Evolutionary conservation across 92 coral and sea anemone genomes (phyloP), one percentile per base, ranked within the genome.

Genomic region (Porites rus): DNA sequence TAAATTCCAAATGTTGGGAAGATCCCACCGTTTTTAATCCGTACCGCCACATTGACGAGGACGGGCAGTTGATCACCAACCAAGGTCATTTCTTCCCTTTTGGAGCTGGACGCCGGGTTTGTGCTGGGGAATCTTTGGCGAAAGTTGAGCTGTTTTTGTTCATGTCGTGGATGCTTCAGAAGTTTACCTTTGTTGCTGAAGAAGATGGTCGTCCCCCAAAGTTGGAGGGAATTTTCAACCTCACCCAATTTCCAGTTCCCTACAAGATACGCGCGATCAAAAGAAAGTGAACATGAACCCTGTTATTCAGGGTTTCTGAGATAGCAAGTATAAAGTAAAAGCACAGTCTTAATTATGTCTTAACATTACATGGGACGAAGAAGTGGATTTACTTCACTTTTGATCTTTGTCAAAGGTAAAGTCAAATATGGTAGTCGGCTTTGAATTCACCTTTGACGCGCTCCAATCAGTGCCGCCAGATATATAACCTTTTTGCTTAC

Each of bases 21-120:
- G 72, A 61, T 80, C 92, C 92, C 52, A 54, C 58, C 19, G 82
- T 77, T 14, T 56, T 56, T 56, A 56, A 56, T 56, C 61, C 61
- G 11, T 56, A 56, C 61, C 61, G 61, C 16, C 80, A 86, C 86
- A 87, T 89, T 6, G 76, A 79, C 16, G 43, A 54, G 2, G 22
- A 59, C n/a, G 82, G 65, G 7, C 16, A 18, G 46, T 17, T 78
- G 72, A 25, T 51, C 52, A 61, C 77, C 31, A 84, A 77, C 31
- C 59, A 25, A 31, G 52, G 69, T 7, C 25, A 74, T 51, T 14
- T 89, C 59, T 52, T 69, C n/a, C 86, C 89, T 0, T 89, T 89
- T 56, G 89, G 86, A 24, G 92, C 92, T 14, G 92, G 92, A 12
- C 60, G 74, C 10, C 89, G 92, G 10, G 89, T 84, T 12, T 89